A percentile compares a stretch with the other conserved stretches of the same genome.
Evolutionary conservation across 1,140 invertebrate genomes (phyloP).

Genomic region (Zaprionus ornatus): DNA sequence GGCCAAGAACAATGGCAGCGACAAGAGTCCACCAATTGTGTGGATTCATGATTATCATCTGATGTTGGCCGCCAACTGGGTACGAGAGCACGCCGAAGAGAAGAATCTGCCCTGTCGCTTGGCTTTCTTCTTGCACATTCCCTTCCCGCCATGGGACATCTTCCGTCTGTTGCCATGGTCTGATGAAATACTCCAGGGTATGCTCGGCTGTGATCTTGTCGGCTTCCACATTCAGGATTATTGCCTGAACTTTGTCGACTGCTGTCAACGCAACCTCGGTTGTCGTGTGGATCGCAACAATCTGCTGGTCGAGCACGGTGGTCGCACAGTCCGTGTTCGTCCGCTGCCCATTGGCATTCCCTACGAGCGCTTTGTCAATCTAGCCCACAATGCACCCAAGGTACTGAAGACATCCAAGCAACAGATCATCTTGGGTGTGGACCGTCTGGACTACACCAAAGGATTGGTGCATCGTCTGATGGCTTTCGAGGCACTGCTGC

Average conservation of each 20-base stretch:
- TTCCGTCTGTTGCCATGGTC: constrained; percentile 95
- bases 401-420: constrained; percentile 88
- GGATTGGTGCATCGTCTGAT: constrained; percentile 93
- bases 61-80: constrained; percentile 95
- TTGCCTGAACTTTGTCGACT: constrained; percentile 96
- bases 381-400: constrained; percentile 91
- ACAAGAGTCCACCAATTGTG: constrained; percentile 88
- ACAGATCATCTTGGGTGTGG: constrained; percentile 92
- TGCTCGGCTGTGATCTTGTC: constrained; percentile 95
- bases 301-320: constrained; percentile 93
- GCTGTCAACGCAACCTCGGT: constrained; percentile 93
- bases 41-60: constrained; percentile 97
- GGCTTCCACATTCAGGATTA: constrained; percentile 97
- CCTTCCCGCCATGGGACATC: constrained; percentile 96
- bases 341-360: constrained; percentile 95
- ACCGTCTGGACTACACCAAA: constrained; percentile 96
- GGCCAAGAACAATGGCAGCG: constrained; percentile 85
- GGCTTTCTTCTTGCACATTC: constrained; percentile 96
- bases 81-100: constrained; percentile 92
- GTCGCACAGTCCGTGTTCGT: constrained; percentile 91
- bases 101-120: constrained; percentile 91
- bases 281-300: constrained; percentile 94
- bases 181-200: constrained; percentile 95
- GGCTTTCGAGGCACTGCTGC: constrained; percentile 92
- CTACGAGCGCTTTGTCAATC: constrained; percentile 92